These are phyloP conservation scores for Pimephales promelas DNA, from an alignment of 2,113 vertebrate genomes.

Conservation along the genomic window DNA sequence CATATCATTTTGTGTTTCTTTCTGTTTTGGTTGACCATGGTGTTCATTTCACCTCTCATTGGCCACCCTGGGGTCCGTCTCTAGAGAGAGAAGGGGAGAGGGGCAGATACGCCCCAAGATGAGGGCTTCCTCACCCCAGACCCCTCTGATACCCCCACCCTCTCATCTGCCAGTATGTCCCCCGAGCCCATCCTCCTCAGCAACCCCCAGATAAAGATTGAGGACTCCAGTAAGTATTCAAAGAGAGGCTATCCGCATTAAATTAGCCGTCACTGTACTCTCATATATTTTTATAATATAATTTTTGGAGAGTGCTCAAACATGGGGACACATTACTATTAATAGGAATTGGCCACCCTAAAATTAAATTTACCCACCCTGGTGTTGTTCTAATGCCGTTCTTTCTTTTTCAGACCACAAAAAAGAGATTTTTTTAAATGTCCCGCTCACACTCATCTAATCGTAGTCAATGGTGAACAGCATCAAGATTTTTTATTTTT, in stretches of 20 bases:
- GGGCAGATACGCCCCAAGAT: constrained; percentile 73
- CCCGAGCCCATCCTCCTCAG: constrained; percentile 75
- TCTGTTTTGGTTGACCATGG: constrained; percentile 62
- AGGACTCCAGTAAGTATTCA: constrained; percentile 86
- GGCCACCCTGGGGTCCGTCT: constrained; percentile 70
- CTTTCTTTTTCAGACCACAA: too few relatives aligned
- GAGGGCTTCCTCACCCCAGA: constrained; percentile 69
- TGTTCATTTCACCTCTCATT: constrained; percentile 60
- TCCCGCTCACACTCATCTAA: too few relatives aligned
- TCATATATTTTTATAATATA: background rate
- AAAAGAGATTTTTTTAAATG: too few relatives aligned
- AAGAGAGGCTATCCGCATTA: background rate
- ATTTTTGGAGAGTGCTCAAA: too few relatives aligned
- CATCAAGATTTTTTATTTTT: too few relatives aligned
- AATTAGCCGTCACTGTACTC: background rate
- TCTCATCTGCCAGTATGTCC: constrained; percentile 78
- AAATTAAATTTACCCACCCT: too few relatives aligned
- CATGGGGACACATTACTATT: too few relatives aligned
- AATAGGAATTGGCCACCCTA: too few relatives aligned
- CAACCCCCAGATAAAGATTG: constrained; percentile 78
- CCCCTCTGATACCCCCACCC: constrained; percentile 77
- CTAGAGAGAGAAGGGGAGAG: constrained; percentile 86
- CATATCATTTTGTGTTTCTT: constrained; percentile 63
- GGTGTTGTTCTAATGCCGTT: too few relatives aligned
- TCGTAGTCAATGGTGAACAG: too few relatives aligned